A percentile compares a stretch with the other conserved stretches of the same genome.
Conservation (phyloP, 2,113 vertebrate species). For the Lamprotornis superbus region DNA sequence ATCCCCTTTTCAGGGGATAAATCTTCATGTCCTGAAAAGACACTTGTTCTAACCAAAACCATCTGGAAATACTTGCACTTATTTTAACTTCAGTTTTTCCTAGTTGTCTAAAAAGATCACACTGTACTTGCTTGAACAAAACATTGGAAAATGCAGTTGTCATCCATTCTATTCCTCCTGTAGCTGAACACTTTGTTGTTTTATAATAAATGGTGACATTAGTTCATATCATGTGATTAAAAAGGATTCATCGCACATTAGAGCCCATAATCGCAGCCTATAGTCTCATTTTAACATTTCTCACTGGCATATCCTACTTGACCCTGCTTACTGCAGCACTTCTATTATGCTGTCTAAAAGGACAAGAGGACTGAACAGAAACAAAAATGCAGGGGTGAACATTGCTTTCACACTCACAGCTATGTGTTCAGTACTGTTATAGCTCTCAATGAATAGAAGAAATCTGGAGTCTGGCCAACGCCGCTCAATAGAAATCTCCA, state of each 20-base stretch:
- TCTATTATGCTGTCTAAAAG: conserved; percentile 87
- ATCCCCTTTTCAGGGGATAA: background rate
- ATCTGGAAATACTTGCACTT: conserved; percentile 31
- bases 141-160: conserved; percentile 82
- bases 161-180: conserved; percentile 83
- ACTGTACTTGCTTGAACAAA: conserved; percentile 72
- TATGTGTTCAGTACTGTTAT: conserved; percentile 66
- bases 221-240: conserved; percentile 87
- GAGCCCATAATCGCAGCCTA: conserved; percentile 85
- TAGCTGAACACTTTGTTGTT: conserved; percentile 82
- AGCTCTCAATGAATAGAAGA: conserved; percentile 80
- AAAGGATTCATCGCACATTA: conserved; percentile 84
- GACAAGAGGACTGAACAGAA: conserved; percentile 85
- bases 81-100: conserved; percentile 57
- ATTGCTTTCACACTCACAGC: conserved; percentile 81
- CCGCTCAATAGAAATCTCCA: conserved; percentile 69
- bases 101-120: conserved; percentile 58
- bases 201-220: conserved; percentile 89
- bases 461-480: conserved; percentile 85
- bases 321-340: conserved; percentile 92
- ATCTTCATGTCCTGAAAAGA: background rate
- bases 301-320: conserved; percentile 80
- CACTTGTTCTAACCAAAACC: background rate
- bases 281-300: conserved; percentile 82
- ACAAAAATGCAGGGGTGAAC: conserved; percentile 88